Evolutionary conservation across 2,113 vertebrate species (phyloP).

Genomic region (Meles meles): DNA sequence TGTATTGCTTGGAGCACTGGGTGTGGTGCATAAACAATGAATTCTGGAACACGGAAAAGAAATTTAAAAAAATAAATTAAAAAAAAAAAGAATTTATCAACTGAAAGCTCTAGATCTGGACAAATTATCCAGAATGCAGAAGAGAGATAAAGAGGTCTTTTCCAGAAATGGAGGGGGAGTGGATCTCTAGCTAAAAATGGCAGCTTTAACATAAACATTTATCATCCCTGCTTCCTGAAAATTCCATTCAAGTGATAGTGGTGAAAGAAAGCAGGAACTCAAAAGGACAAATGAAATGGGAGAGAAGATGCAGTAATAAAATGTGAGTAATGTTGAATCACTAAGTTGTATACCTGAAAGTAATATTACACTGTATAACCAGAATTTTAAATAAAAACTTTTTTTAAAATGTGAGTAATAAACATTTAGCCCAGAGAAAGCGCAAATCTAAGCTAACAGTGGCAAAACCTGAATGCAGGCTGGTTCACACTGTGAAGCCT

Average conservation of each 20-base stretch:
- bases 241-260: not conserved
- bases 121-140: not conserved
- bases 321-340: not conserved
- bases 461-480: not conserved
- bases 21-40: too few species aligned
- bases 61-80: too few species aligned
- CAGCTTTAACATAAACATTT: not conserved
- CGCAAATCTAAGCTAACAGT: not conserved
- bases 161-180: not conserved
- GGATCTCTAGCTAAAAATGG: not conserved
- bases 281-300: not conserved
- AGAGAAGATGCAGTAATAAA: not conserved
- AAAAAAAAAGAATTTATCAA: not conserved
- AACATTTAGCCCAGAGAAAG: not conserved
- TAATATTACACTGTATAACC: too few species aligned
- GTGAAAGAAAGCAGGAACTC: not conserved
- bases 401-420: not conserved
- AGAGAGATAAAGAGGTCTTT: not conserved
- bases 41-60: too few species aligned
- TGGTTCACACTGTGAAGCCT: not conserved
- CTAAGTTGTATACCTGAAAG: too few species aligned
- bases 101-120: not conserved
- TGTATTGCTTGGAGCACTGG: too few species aligned
- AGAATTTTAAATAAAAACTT: too few species aligned
- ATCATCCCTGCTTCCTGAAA: not conserved